phyloP scores from a whole-genome alignment of 92 coral and sea anemone species.

The Epizoanthus fatuus region DNA sequence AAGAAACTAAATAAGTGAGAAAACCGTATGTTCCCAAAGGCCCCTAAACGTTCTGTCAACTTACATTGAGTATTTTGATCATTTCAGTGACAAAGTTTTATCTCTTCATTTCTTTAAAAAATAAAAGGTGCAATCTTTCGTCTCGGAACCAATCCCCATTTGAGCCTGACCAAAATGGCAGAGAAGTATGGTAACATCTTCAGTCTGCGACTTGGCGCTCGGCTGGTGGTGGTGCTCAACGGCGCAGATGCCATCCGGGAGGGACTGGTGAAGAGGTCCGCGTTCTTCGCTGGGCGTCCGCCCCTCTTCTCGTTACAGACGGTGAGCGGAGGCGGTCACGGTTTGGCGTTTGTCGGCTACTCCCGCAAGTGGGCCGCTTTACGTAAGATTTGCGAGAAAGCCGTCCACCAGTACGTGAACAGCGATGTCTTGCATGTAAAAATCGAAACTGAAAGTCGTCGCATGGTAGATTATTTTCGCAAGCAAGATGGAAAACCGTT shows the following conservation, averaged over 20 bases:
- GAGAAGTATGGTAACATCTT: constrained; percentile 77
- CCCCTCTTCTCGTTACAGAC: constrained; percentile 53
- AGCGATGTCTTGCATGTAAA: constrained; percentile 53
- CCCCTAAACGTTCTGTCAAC: too few species aligned
- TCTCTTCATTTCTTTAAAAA: too few species aligned
- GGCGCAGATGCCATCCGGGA: constrained; percentile 73
- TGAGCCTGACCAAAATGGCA: constrained; percentile 61
- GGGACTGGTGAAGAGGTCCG: constrained; percentile 69
- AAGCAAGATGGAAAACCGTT: constrained; percentile 50
- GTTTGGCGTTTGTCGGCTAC: constrained; percentile 17
- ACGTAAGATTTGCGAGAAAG: constrained; percentile 61
- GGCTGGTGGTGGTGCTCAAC: constrained; percentile 76
- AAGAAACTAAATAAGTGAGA: too few species aligned
- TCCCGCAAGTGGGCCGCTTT: constrained; percentile 32
- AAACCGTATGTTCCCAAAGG: too few species aligned
- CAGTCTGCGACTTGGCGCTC: constrained; percentile 75
- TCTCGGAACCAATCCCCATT: constrained; percentile 54
- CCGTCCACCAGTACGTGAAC: constrained; percentile 66
- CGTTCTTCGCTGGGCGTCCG: constrained; percentile 76
- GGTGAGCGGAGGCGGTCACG: constrained; percentile 33
- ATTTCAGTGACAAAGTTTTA: too few species aligned
- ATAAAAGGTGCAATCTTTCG: constrained; percentile 45
- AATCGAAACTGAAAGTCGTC: constrained; percentile 55
- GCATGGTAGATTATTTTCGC: constrained; percentile 49
- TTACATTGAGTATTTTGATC: too few species aligned